Percentiles rank a stretch among this genome's conserved stretches.
Conservation (phyloP, 2,113 vertebrate species). For the Gymnocephalus cernua region DNA sequence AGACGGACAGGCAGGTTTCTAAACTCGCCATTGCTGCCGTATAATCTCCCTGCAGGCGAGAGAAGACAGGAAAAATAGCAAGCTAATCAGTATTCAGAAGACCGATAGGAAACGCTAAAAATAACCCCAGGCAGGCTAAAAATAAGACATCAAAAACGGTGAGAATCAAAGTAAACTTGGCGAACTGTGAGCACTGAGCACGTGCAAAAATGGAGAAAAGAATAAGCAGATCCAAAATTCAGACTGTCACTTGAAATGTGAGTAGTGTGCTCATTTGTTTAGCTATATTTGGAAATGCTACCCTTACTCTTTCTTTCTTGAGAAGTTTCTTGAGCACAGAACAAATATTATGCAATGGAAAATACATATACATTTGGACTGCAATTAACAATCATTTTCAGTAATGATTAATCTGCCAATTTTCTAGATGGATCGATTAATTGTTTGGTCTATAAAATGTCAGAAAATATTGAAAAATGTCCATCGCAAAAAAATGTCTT, state of each 20-base stretch:
- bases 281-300: not conserved
- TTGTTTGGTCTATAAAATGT: too few species aligned
- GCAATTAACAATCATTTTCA: too few species aligned
- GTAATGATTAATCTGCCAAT: too few species aligned
- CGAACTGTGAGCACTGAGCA: not conserved
- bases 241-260: not conserved
- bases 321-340: not conserved
- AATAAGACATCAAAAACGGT: not conserved
- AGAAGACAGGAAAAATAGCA: not conserved
- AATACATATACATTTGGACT: not conserved
- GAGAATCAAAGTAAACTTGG: constrained; percentile 27
- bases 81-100: constrained; percentile 7
- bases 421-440: too few species aligned
- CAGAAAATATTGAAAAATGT: too few species aligned
- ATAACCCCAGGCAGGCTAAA: constrained; percentile 36
- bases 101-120: constrained; percentile 26
- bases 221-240: not conserved
- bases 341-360: not conserved
- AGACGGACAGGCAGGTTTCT: constrained; percentile 91
- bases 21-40: constrained; percentile 89
- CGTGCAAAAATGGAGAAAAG: not conserved
- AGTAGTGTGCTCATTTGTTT: not conserved
- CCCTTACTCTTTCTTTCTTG: not conserved
- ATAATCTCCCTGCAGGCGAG: constrained; percentile 88
- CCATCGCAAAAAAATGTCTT: too few species aligned